phyloP scores from a whole-genome alignment of 2,888 invertebrate genomes.

The Pollenia angustigena region DNA sequence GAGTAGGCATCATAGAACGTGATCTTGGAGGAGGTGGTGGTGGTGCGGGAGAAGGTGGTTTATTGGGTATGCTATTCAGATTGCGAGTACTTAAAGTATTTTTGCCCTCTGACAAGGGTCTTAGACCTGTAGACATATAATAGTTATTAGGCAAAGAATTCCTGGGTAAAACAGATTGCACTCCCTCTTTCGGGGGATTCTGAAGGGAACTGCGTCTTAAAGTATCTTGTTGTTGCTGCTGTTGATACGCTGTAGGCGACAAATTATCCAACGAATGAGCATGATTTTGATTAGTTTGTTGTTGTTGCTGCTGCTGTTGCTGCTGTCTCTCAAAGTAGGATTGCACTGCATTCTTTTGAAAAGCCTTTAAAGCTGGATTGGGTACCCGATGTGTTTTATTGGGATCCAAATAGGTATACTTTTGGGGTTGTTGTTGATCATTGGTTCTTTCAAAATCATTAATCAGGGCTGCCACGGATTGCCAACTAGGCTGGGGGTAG shows the following conservation, averaged over 20 bases:
- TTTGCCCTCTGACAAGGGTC: constrained; percentile 67
- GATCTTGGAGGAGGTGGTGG: constrained; percentile 83
- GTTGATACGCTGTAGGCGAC: constrained; percentile 84
- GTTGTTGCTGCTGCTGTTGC: constrained; percentile 85
- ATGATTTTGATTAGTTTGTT: constrained; percentile 83
- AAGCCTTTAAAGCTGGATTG: constrained; percentile 90
- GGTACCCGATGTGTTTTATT: constrained; percentile 90
- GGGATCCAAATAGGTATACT: constrained; percentile 89
- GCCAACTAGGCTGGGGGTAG: constrained; percentile 81
- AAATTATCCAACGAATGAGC: constrained; percentile 91
- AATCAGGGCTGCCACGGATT: constrained; percentile 88
- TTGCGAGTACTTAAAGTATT: constrained; percentile 54
- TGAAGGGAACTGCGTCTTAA: constrained; percentile 75
- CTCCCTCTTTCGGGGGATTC: constrained; percentile 60
- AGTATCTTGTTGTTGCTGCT: constrained; percentile 79
- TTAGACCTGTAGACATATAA: constrained; percentile 57
- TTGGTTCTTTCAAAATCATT: constrained; percentile 86
- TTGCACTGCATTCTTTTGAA: constrained; percentile 92
- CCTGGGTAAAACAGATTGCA: constrained; percentile 76
- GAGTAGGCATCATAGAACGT: constrained; percentile 80
- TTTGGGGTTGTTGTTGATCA: constrained; percentile 82
- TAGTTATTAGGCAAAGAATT: constrained; percentile 82
- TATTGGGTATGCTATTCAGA: constrained; percentile 48
- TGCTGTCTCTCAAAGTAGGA: constrained; percentile 92
- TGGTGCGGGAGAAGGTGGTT: constrained; percentile 83